phyloP scores from a whole-genome alignment of 2,888 invertebrate genomes.

The Pristionchus fissidentatus region DNA sequence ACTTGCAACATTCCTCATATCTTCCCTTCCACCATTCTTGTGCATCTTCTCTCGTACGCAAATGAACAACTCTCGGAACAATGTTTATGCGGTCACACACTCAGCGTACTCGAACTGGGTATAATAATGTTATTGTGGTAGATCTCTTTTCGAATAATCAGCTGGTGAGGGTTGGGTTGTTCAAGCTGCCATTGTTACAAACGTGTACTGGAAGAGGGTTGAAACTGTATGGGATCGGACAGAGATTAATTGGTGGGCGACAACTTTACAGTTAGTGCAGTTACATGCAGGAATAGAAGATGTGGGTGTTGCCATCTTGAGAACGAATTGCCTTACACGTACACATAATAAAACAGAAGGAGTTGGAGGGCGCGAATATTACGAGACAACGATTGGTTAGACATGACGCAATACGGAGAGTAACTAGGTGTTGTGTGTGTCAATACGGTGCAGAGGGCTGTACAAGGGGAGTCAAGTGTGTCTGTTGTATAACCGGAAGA shows the following conservation, averaged over 20 bases:
- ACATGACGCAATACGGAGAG: constrained; percentile 7
- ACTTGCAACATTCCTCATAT: constrained; percentile 41
- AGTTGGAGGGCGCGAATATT: neutral
- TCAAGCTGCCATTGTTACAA: constrained; percentile 25
- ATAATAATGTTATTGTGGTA: neutral
- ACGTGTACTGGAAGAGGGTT: neutral
- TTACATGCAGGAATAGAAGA: constrained; percentile 17
- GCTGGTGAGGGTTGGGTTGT: neutral
- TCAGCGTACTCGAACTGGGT: neutral
- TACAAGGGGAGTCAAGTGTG: neutral
- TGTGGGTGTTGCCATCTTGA: constrained; percentile 37
- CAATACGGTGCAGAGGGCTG: constrained; percentile 18
- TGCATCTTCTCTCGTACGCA: neutral
- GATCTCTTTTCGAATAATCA: neutral
- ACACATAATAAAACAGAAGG: neutral
- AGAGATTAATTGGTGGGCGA: neutral
- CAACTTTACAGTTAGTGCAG: neutral
- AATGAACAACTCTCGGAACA: neutral
- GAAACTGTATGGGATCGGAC: neutral
- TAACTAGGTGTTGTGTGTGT: neutral
- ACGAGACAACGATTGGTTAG: neutral
- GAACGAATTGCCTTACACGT: constrained; percentile 35
- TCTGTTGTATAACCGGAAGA: constrained; percentile 21
- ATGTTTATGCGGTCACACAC: neutral
- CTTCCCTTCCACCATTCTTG: constrained; percentile 1